Base-by-base conservation (phyloP, 2,797 vertebrate species). In the Eurystomus glaucurus region DNA sequence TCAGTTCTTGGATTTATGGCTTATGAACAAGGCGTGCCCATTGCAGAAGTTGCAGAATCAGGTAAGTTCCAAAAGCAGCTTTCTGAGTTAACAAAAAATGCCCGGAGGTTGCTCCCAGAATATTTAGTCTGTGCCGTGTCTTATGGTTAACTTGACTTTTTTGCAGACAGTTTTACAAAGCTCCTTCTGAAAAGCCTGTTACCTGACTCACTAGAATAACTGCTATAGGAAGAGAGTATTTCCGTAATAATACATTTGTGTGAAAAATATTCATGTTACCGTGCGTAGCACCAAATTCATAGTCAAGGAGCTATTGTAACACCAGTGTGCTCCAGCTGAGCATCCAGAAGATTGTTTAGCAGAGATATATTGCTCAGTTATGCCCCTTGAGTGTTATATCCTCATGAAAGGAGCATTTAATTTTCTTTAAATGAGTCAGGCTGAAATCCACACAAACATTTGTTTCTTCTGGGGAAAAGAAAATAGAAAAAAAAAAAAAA, bases 1-100 rank as follows among this genome's bases (percentile, higher is more conserved):
- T 99, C 99, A 9, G 99, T 99, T 93, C 98, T 99, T 97, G 99
- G 99, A 91, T 99, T 99, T 97, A 99, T 99, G 99, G 99, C 99
- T 18, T 99, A 98, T 4, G 99, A 99, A 62, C 99, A 99, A 97
- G 99, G 99, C 1, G 99, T 99, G 79, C 99, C 99, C 55, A 99
- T 99, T 41, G 99, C 99, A 41, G 99, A 99, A 81, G 99, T 99
- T 95, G 99, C 99, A 37, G 99, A 99, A 96, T 99, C 99, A 79
- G 99, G 99, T 99, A 90, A 98, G 99, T 98, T 68, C 72, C 35
- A 77, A 81, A 71, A 81, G 20, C 50, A 69, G 64, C 69, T 88
- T 88, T 86, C 28, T 39, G 82, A 58, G 25, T 9, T 48, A 6
- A 37, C 16, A 19, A 48, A 75, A 83, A 46, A 8, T 31, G 9